These are phyloP conservation scores for Natrix natrix DNA, from an alignment of 2,797 vertebrate genomes.

Conservation along the genomic window DNA sequence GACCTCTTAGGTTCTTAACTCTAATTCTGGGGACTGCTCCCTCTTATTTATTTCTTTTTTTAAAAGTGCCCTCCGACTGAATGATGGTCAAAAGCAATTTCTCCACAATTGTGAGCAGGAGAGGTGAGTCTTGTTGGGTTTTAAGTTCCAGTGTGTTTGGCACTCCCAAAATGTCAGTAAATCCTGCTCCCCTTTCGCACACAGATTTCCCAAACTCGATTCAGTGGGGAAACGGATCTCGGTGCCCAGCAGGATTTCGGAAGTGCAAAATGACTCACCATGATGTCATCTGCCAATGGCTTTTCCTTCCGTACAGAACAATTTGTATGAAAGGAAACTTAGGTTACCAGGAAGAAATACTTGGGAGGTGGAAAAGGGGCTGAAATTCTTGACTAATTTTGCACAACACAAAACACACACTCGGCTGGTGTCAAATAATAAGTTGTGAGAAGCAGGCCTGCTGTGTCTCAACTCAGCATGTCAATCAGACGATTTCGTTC, in stretches of 20 bases:
- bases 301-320: background rate
- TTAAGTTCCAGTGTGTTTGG: background rate
- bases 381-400: background rate
- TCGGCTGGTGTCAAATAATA: background rate
- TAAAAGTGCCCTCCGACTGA: background rate
- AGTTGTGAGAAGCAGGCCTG: background rate
- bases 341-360: background rate
- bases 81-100: background rate
- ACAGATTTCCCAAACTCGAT: background rate
- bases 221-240: background rate
- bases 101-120: background rate
- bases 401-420: background rate
- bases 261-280: background rate
- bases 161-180: background rate
- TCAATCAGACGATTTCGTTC: background rate
- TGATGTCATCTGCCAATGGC: background rate
- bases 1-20: background rate
- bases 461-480: background rate
- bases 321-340: background rate
- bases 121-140: background rate
- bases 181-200: background rate
- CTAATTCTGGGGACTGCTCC: background rate
- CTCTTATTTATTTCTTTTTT: background rate
- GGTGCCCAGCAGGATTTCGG: background rate
- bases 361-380: background rate